These are phyloP conservation scores for Cairina moschata DNA, from an alignment of 2,113 vertebrate genomes.

Conservation along the genomic window DNA sequence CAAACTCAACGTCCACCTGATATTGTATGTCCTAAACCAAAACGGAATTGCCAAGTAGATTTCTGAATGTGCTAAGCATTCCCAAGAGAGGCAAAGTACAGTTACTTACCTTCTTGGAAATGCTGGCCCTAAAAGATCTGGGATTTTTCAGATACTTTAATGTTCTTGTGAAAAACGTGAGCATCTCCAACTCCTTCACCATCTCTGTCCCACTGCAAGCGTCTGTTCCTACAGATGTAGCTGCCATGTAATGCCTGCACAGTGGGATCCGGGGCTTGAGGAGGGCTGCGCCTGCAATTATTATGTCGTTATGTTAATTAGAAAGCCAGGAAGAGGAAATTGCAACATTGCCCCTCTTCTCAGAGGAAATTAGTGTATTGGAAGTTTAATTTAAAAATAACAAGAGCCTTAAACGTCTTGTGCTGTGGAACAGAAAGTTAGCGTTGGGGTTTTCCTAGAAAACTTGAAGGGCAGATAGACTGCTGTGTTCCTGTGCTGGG, in stretches of 20 bases:
- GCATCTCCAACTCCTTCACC: neutral
- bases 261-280: neutral
- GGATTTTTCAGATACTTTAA: neutral
- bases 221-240: neutral
- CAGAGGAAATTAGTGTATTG: constrained; percentile 6
- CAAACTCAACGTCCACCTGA: neutral
- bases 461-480: neutral
- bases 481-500: neutral
- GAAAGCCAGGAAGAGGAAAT: constrained; percentile 18
- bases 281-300: neutral
- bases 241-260: neutral
- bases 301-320: neutral
- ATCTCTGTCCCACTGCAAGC: neutral
- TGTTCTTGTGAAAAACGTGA: neutral
- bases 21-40: neutral
- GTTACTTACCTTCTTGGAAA: neutral
- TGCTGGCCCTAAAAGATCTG: neutral
- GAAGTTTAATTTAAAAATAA: constrained; percentile 15
- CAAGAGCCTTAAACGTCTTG: neutral
- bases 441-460: neutral
- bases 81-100: neutral
- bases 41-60: neutral
- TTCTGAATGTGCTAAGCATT: neutral
- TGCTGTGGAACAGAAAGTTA: neutral
- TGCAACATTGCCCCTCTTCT: neutral